These are phyloP conservation scores for Drosophila lacicola DNA, from an alignment of 2,888 invertebrate species.

Conservation along the genomic window DNA sequence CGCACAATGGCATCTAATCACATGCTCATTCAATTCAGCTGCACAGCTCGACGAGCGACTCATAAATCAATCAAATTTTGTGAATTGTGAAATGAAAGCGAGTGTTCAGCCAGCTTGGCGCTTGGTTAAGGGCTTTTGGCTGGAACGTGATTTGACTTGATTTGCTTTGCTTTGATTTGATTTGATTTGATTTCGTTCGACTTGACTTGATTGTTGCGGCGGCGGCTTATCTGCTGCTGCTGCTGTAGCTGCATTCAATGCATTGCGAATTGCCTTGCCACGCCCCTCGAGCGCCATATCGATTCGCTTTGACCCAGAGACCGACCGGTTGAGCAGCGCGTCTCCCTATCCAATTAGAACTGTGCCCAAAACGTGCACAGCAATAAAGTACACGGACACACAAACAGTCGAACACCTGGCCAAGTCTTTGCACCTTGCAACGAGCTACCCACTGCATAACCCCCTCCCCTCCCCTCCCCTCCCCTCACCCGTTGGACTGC, in stretches of 20 bases:
- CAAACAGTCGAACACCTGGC: slow-evolving; percentile 18
- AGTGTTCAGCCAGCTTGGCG: too few species aligned
- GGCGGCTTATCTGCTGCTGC: slow-evolving; percentile 63
- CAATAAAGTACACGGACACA: slow-evolving; percentile 64
- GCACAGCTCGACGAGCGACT: slow-evolving; percentile 36
- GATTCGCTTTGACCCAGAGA: slow-evolving; percentile 50
- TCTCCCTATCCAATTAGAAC: slow-evolving; percentile 71
- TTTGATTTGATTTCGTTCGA: slow-evolving; percentile 61
- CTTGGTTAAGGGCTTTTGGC: too few species aligned
- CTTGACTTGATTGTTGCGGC: slow-evolving; percentile 73
- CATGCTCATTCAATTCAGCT: slow-evolving; percentile 20
- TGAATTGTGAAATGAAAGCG: too few species aligned
- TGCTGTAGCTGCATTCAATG: background rate
- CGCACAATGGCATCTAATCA: slow-evolving; percentile 44
- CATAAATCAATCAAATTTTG: slow-evolving; percentile 53
- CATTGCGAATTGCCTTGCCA: slow-evolving; percentile 1
- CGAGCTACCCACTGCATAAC: too few species aligned
- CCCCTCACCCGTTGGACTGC: background rate
- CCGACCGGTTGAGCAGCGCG: background rate
- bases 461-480: background rate
- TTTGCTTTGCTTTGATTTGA: slow-evolving; percentile 40
- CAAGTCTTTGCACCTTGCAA: slow-evolving; percentile 17
- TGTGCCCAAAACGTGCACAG: slow-evolving; percentile 70
- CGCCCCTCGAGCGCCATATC: slow-evolving; percentile 46
- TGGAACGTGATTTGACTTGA: too few species aligned